Percentiles rank a stretch among this genome's conserved stretches.
These are phyloP conservation scores for Sesia apiformis DNA, from an alignment of 2,888 invertebrate species.

Conservation along the genomic window DNA sequence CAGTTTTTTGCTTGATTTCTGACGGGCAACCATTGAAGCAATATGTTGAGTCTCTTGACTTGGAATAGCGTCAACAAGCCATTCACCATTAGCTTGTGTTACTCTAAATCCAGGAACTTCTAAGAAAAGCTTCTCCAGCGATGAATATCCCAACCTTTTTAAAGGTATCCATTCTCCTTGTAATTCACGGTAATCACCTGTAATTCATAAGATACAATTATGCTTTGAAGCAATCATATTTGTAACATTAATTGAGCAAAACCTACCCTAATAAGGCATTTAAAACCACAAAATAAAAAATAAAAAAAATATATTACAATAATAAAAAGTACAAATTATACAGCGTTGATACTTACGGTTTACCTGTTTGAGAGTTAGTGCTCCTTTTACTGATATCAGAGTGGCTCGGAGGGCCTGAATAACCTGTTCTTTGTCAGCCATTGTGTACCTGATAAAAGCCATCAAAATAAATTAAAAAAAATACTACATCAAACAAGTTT, in stretches of 20 bases:
- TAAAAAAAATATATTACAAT: not conserved
- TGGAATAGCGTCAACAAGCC: slow-evolving; percentile 72
- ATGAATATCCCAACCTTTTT: slow-evolving; percentile 72
- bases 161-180: slow-evolving; percentile 79
- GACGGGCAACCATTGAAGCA: slow-evolving; percentile 62
- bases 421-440: slow-evolving; percentile 65
- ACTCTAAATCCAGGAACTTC: slow-evolving; percentile 74
- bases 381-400: slow-evolving; percentile 66
- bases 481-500: no score
- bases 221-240: no score
- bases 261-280: no score
- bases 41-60: slow-evolving; percentile 77
- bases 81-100: slow-evolving; percentile 65
- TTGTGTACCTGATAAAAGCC: slow-evolving; percentile 10
- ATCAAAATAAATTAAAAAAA: no score
- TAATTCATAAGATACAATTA: slow-evolving; percentile 4
- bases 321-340: not conserved
- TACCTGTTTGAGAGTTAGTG: slow-evolving; percentile 62
- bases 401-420: slow-evolving; percentile 63
- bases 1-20: slow-evolving; percentile 56
- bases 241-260: no score
- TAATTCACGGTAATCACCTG: slow-evolving; percentile 77
- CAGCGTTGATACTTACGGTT: slow-evolving; percentile 56
- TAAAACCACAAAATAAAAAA: no score
- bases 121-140: slow-evolving; percentile 74